Base-by-base conservation (phyloP, 2,888 invertebrate genomes). In the Netelia virgata region DNA sequence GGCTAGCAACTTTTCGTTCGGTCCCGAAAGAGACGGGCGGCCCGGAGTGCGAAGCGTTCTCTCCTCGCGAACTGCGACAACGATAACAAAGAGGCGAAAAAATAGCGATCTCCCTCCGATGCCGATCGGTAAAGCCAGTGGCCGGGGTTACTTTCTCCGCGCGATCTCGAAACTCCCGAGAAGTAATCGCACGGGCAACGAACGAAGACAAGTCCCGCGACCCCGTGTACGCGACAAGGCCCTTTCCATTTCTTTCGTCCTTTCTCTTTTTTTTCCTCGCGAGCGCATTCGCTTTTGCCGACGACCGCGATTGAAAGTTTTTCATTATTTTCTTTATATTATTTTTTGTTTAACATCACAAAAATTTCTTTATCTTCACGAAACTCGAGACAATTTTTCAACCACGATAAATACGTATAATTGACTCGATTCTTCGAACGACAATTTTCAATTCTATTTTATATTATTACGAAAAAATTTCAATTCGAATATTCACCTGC, bases 1-100 rank as follows among this genome's bases (percentile, higher is more conserved):
- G 86, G 87, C 87, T 85, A 85, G 85, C 84, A 72, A 79, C 70
- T 85, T 85, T 85, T 82, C 59, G 82, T 55, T 82, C 70, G 70
- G 74, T 50, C 9, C 20, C 43, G 68, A 28, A 50, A 68, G 81
- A 82, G 84, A 82, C 74, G 57, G 66, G 69, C 66, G 64, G 79
- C 69, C 74, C 61, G 47, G 41, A 76, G 74, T 82, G 64, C 43
- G 41, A 77, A 43, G n/a, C 16, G 63, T 66, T 18, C 11, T 59
- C 14, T 69, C 68, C 59, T 18, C 50, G 74, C 3, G 10, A 61
- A 28, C 57, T 43, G 41, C 9, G 16, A 20, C 50, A 14, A 3
- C 70, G 85, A 76, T 84, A 85, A 75, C 82, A 69, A 73, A 11
- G 63, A 68, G 57, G 36, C 57, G 72, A 80, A 75, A 75, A 74